A percentile compares a stretch with the other conserved stretches of the same genome.
Evolutionary conservation across 2,113 vertebrate genomes (phyloP).

Genomic region (Gallinago paraguaiae): DNA sequence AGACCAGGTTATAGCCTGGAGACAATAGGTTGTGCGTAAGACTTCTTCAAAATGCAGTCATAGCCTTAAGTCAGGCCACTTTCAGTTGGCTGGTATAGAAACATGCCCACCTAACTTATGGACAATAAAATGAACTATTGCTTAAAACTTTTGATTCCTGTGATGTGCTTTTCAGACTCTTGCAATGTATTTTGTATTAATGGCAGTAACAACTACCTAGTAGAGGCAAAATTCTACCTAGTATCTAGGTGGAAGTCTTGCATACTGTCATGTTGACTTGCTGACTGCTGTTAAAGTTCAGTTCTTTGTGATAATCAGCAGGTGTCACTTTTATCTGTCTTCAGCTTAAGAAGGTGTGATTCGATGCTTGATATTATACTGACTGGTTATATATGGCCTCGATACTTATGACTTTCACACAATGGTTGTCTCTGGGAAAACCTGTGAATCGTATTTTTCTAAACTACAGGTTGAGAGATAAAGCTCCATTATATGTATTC

Average conservation of each 20-base stretch:
- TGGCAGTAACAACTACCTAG: background rate
- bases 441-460: background rate
- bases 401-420: background rate
- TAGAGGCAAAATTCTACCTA: background rate
- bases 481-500: background rate
- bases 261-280: background rate
- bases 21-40: background rate
- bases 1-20: background rate
- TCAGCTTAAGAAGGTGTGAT: background rate
- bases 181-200: background rate
- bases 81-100: background rate
- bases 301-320: background rate
- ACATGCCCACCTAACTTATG: background rate
- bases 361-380: background rate
- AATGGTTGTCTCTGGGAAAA: background rate
- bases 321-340: background rate
- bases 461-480: background rate
- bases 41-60: background rate
- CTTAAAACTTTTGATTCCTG: background rate
- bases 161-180: background rate
- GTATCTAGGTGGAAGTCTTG: background rate
- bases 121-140: background rate
- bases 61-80: background rate
- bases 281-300: background rate
- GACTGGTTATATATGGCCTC: background rate